phyloP scores from a whole-genome alignment of 2,888 invertebrate genomes.

The Dusona sp. region DNA sequence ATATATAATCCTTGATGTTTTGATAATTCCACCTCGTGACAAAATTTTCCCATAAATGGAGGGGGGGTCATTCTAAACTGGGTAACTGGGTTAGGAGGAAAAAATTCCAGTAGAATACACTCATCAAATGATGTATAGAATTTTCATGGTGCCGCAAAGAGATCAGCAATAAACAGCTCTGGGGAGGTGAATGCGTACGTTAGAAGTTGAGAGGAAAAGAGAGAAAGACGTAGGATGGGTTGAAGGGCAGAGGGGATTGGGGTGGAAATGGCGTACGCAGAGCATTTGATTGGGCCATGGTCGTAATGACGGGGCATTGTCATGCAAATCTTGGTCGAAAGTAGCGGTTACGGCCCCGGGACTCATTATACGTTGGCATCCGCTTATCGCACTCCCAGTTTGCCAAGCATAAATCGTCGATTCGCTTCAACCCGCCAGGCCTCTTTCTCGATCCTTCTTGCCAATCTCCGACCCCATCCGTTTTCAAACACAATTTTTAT shows the following conservation, averaged over 20 bases:
- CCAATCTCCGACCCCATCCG: constrained; percentile 32
- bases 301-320: constrained; percentile 83
- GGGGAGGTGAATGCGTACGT: background rate
- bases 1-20: background rate
- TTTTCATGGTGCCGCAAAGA: constrained; percentile 59
- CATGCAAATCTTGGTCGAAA: constrained; percentile 82
- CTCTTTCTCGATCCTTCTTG: constrained; percentile 55
- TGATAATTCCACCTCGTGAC: background rate
- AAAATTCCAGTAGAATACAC: background rate
- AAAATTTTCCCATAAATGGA: background rate
- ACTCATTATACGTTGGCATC: constrained; percentile 75
- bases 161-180: constrained; percentile 69
- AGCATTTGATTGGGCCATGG: constrained; percentile 82
- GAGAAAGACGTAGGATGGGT: too few relatives aligned
- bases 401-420: constrained; percentile 73
- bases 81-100: background rate
- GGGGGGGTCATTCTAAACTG: background rate
- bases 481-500: constrained; percentile 5
- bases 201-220: background rate
- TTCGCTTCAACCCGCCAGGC: constrained; percentile 55
- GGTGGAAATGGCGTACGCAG: constrained; percentile 81
- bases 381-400: constrained; percentile 72
- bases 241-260: constrained; percentile 68
- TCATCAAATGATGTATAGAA: background rate
- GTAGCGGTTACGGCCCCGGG: constrained; percentile 75